phyloP scores from a whole-genome alignment of 1,140 invertebrate species.

The Pseudomyrmex concolor region DNA sequence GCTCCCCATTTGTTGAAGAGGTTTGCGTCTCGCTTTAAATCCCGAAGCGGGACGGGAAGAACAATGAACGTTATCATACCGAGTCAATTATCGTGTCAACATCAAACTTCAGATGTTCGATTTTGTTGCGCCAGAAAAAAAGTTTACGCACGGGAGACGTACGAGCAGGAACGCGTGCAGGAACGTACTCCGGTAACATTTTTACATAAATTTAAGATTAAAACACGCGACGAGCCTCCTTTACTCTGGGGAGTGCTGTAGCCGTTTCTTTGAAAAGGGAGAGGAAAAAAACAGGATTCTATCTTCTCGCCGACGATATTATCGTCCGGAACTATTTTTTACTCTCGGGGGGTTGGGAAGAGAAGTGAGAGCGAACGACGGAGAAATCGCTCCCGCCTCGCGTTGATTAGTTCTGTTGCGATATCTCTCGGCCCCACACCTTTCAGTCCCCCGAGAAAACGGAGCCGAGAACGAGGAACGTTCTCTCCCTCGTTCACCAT shows the following conservation, averaged over 20 bases:
- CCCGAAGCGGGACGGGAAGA: neutral
- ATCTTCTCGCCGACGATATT: slow-evolving; percentile 67
- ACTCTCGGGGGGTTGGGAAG: slow-evolving; percentile 29
- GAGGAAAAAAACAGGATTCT: slow-evolving; percentile 47
- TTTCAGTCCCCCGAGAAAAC: slow-evolving; percentile 66
- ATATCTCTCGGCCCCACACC: slow-evolving; percentile 69
- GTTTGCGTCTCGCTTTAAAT: slow-evolving; percentile 27
- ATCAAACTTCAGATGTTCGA: slow-evolving; percentile 6
- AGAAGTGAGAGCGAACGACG: slow-evolving; percentile 55
- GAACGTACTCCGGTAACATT: slow-evolving; percentile 22
- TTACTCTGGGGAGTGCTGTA: neutral
- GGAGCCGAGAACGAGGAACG: slow-evolving; percentile 64
- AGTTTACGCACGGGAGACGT: neutral
- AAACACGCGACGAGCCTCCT: slow-evolving; percentile 24
- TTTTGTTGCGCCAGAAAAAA: neutral
- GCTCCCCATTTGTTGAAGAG: neutral
- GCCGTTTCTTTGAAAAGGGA: neutral
- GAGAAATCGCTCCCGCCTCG: slow-evolving; percentile 72
- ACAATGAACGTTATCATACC: slow-evolving; percentile 1
- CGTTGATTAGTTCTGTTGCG: slow-evolving; percentile 78
- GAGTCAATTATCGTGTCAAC: slow-evolving; percentile 13
- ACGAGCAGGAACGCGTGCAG: too few relatives aligned
- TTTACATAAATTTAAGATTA: slow-evolving; percentile 49
- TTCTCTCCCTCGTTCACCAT: slow-evolving; percentile 7
- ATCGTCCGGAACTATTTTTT: slow-evolving; percentile 73